phyloP scores from a whole-genome alignment of 2,797 vertebrate genomes.

The Diceros bicornis region DNA sequence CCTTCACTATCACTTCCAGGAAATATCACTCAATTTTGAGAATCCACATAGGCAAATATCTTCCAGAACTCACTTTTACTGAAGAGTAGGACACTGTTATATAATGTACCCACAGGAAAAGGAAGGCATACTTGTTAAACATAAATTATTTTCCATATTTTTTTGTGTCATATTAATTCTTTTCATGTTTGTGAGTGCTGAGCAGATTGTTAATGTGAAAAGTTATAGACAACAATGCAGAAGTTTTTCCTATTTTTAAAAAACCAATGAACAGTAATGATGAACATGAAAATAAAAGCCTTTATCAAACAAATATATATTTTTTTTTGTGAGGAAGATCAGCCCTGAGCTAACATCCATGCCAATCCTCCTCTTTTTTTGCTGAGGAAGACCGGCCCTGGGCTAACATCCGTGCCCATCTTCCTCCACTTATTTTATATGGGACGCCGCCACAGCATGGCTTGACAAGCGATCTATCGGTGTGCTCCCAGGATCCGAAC shows the following conservation, averaged over 20 bases:
- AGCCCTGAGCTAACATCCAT: no score
- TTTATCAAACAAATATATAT: neutral
- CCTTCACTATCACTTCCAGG: neutral
- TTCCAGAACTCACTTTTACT: neutral
- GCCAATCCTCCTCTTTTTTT: no score
- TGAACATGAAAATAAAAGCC: conserved; percentile 54
- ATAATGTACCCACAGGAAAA: neutral
- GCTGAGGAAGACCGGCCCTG: no score
- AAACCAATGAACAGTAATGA: conserved; percentile 35
- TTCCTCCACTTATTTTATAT: neutral
- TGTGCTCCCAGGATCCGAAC: no score
- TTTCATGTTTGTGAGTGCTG: conserved; percentile 57
- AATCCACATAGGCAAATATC: neutral
- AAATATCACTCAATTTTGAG: neutral
- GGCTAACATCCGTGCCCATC: no score
- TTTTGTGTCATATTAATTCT: neutral
- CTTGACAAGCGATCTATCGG: no score
- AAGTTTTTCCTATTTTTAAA: conserved; percentile 27
- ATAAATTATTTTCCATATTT: conserved; percentile 1
- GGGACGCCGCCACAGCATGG: no score
- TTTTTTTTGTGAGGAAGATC: no score
- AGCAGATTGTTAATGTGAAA: conserved; percentile 56
- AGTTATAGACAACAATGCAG: neutral
- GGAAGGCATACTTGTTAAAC: neutral
- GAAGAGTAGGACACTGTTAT: neutral